phyloP scores from a whole-genome alignment of 2,888 invertebrate genomes.

The Diaphora mendica region DNA sequence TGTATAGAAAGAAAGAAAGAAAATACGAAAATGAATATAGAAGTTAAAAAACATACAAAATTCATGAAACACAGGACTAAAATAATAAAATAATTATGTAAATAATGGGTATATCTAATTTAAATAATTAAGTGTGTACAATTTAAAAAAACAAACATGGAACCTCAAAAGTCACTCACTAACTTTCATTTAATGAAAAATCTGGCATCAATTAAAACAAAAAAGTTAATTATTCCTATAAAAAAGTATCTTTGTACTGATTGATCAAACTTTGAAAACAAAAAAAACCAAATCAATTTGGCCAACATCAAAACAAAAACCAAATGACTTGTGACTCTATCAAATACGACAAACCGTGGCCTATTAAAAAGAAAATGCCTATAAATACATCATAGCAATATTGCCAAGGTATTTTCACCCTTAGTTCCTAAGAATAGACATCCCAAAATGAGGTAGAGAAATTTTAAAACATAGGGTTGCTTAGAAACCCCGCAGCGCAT shows the following conservation, averaged over 20 bases:
- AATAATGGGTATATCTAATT: too few species aligned
- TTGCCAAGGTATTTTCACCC: constrained; percentile 14
- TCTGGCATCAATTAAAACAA: background rate
- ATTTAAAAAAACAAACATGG: too few species aligned
- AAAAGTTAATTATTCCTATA: background rate
- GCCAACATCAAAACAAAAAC: constrained; percentile 48
- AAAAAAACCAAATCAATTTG: constrained; percentile 41
- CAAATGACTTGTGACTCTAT: constrained; percentile 53
- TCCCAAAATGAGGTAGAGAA: background rate
- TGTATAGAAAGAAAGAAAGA: too few species aligned
- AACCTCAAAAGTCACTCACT: too few species aligned
- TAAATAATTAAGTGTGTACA: too few species aligned
- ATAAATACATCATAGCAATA: constrained; percentile 13
- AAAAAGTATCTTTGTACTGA: background rate
- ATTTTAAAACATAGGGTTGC: constrained; percentile 24
- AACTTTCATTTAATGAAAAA: background rate
- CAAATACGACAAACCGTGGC: constrained; percentile 47
- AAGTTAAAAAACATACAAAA: too few species aligned
- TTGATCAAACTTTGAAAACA: background rate
- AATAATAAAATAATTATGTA: too few species aligned
- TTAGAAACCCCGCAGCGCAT: constrained; percentile 52
- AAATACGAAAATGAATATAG: too few species aligned
- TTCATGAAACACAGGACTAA: too few species aligned
- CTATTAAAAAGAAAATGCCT: constrained; percentile 25
- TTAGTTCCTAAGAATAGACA: constrained; percentile 1